Percentiles rank a stretch among this genome's conserved stretches.
Evolutionary conservation across 2,888 invertebrate genomes (phyloP).

Genomic region (Sesia bembeciformis): DNA sequence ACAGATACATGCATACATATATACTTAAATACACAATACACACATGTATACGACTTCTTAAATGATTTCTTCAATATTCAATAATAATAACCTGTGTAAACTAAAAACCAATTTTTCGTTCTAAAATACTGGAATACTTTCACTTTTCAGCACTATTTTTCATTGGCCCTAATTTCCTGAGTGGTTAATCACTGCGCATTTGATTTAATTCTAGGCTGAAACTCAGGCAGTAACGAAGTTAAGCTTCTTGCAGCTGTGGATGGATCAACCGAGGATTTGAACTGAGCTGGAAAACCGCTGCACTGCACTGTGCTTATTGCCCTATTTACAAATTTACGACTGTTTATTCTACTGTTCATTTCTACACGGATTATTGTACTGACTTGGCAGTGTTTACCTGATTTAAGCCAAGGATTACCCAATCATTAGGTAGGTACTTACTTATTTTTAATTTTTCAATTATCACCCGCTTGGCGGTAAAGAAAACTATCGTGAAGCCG

Average conservation of each 20-base stretch:
- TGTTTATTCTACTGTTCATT: not conserved
- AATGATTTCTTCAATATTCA: too few relatives aligned
- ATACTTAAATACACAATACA: too few relatives aligned
- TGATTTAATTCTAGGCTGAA: constrained; percentile 15
- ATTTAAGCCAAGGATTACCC: too few relatives aligned
- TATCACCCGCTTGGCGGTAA: too few relatives aligned
- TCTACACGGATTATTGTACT: too few relatives aligned
- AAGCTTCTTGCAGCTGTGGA: constrained; percentile 8
- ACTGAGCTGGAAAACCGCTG: constrained; percentile 2
- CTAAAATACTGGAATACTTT: not conserved
- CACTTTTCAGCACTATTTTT: not conserved
- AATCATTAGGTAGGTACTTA: too few relatives aligned
- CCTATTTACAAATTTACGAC: not conserved
- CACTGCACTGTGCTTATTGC: constrained; percentile 4
- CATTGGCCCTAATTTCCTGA: not conserved
- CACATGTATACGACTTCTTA: too few relatives aligned
- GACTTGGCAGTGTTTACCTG: too few relatives aligned
- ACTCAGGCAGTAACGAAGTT: constrained; percentile 5
- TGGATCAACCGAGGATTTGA: constrained; percentile 5
- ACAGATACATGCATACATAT: too few relatives aligned
- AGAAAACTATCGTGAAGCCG: too few relatives aligned
- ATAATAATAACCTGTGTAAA: too few relatives aligned
- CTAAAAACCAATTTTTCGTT: not conserved
- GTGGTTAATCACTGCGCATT: not conserved
- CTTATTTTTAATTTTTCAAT: too few relatives aligned